These are phyloP conservation scores for Xenopus borealis DNA, from an alignment of 2,113 vertebrate genomes.

Conservation along the genomic window DNA sequence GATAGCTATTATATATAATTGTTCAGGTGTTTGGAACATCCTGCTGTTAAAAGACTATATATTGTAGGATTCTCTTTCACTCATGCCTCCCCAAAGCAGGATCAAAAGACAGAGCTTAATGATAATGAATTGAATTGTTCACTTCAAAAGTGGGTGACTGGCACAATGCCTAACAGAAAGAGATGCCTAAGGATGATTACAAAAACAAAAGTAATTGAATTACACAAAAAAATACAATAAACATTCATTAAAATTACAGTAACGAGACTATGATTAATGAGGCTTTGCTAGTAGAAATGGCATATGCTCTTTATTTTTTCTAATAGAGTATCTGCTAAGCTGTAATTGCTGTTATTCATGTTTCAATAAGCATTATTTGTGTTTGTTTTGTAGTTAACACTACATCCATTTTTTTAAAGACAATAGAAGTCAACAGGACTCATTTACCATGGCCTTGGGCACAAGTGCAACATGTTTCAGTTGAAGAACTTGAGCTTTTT, in stretches of 20 bases:
- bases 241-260: slow-evolving; percentile 71
- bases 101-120: slow-evolving; percentile 63
- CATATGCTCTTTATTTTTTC: slow-evolving; percentile 41
- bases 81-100: slow-evolving; percentile 57
- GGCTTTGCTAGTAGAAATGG: slow-evolving; percentile 45
- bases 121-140: slow-evolving; percentile 77
- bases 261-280: slow-evolving; percentile 70
- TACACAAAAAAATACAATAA: slow-evolving; percentile 74
- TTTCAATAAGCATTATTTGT: background rate
- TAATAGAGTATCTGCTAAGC: slow-evolving; percentile 50
- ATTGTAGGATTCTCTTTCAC: slow-evolving; percentile 56
- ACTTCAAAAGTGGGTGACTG: slow-evolving; percentile 61
- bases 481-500: no score
- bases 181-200: slow-evolving; percentile 57
- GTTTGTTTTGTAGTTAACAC: slow-evolving; percentile 8
- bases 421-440: background rate
- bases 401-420: background rate
- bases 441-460: no score
- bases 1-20: slow-evolving; percentile 51
- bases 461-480: no score
- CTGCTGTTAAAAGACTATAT: slow-evolving; percentile 51
- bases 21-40: slow-evolving; percentile 61
- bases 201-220: slow-evolving; percentile 72
- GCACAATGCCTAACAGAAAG: slow-evolving; percentile 62
- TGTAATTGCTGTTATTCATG: slow-evolving; percentile 51